These are phyloP conservation scores for Mus spretus DNA, from an alignment of 2,797 vertebrate species.

Conservation along the genomic window DNA sequence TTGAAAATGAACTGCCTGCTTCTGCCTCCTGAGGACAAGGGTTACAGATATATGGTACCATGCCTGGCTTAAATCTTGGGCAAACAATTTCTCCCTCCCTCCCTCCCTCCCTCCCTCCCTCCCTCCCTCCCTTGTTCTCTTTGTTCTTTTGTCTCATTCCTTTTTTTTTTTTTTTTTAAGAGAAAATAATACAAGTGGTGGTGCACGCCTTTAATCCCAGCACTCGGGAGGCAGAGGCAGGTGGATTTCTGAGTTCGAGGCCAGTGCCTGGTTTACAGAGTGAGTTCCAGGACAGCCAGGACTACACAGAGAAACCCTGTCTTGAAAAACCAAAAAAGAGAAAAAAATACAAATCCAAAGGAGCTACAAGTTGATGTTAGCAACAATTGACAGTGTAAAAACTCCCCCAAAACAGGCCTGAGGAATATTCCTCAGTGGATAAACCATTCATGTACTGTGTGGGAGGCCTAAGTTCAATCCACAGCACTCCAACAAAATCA, in stretches of 20 bases:
- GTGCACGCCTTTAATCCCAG: too few relatives aligned
- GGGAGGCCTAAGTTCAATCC: neutral
- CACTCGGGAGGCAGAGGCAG: too few relatives aligned
- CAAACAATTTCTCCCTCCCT: too few relatives aligned
- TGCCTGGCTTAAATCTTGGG: neutral
- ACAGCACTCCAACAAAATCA: neutral
- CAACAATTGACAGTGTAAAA: neutral
- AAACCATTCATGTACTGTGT: too few relatives aligned
- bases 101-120: too few relatives aligned
- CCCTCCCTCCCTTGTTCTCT: too few relatives aligned
- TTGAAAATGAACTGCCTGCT: neutral
- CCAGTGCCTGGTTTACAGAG: too few relatives aligned
- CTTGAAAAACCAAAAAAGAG: too few relatives aligned
- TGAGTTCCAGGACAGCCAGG: too few relatives aligned
- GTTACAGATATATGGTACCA: neutral
- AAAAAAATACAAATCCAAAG: conserved; percentile 18
- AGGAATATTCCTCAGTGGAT: neutral
- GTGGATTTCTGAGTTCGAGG: too few relatives aligned
- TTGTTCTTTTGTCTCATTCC: neutral
- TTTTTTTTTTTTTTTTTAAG: neutral
- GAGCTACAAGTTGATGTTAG: conserved; percentile 23
- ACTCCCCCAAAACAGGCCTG: neutral
- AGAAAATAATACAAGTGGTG: neutral
- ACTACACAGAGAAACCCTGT: too few relatives aligned
- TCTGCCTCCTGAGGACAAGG: neutral